Percentiles rank a stretch among this genome's conserved stretches.
phyloP scores from a whole-genome alignment of 2,888 invertebrate species.

The Slavum lentiscoides region DNA sequence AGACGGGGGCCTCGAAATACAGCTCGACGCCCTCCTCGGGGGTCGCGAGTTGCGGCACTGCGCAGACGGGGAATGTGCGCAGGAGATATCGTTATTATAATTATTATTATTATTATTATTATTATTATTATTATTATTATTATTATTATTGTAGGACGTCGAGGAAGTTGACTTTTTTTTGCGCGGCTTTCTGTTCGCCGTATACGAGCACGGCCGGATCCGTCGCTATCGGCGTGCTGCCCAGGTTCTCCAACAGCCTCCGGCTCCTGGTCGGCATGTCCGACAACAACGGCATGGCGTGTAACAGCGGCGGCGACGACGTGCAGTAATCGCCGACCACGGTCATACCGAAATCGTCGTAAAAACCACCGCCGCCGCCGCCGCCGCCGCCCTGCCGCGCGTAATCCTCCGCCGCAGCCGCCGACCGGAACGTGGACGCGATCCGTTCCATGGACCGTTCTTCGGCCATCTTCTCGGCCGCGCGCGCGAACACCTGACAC shows the following conservation, averaged over 20 bases:
- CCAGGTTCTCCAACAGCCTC: conserved; percentile 62
- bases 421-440: conserved; percentile 61
- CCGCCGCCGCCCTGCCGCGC: conserved; percentile 58
- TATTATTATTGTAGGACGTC: conserved; percentile 8
- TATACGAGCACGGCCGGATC: conserved; percentile 57
- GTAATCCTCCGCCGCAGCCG: conserved; percentile 58
- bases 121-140: too few relatives aligned
- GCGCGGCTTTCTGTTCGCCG: conserved; percentile 56
- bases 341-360: not conserved
- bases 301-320: conserved; percentile 58
- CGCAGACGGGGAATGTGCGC: too few relatives aligned
- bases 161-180: conserved; percentile 57
- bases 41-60: too few relatives aligned
- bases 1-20: too few relatives aligned
- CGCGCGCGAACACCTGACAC: conserved; percentile 42
- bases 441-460: conserved; percentile 62
- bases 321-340: too few relatives aligned
- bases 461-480: conserved; percentile 59
- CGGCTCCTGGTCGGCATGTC: conserved; percentile 65
- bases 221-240: conserved; percentile 59
- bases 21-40: too few relatives aligned
- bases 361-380: conserved; percentile 57
- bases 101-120: too few relatives aligned
- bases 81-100: too few relatives aligned
- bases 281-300: conserved; percentile 66